Conservation (phyloP, 1,140 invertebrate genomes). For the Drosophila varians region DNA sequence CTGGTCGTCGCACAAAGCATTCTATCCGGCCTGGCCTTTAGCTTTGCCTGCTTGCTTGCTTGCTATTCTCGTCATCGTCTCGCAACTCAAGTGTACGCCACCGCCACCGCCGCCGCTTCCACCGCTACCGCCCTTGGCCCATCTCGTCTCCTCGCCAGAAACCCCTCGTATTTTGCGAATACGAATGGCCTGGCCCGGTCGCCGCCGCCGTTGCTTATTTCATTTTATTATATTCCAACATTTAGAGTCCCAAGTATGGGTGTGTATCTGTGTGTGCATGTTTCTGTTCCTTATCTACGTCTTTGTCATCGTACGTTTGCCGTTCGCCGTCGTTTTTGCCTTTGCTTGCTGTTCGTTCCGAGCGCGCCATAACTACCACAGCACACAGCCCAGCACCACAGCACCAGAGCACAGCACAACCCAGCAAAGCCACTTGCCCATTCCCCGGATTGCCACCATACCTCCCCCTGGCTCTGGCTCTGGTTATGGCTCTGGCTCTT, state of each 20-base stretch:
- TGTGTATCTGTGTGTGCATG: conserved; percentile 52
- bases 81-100: conserved; percentile 59
- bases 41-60: conserved; percentile 47
- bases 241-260: conserved; percentile 44
- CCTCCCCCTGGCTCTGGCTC: conserved; percentile 30
- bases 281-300: conserved; percentile 80
- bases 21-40: conserved; percentile 60
- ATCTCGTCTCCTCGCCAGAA: conserved; percentile 26
- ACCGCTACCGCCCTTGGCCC: conserved; percentile 7
- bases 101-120: no score
- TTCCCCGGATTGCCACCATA: conserved; percentile 13
- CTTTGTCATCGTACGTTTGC: conserved; percentile 72
- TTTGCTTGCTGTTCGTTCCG: conserved; percentile 59
- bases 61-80: conserved; percentile 79
- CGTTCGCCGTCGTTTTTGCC: conserved; percentile 23
- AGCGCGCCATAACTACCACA: conserved; percentile 79
- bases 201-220: conserved; percentile 54
- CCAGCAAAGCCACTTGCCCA: conserved; percentile 38
- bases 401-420: conserved; percentile 8
- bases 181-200: conserved; percentile 44
- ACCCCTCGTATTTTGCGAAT: conserved; percentile 28
- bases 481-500: conserved; percentile 4
- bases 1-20: conserved; percentile 44
- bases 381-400: conserved; percentile 24
- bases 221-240: conserved; percentile 76